Base-by-base conservation (phyloP, 2,113 vertebrate species). In the Mormyrus iriodes region DNA sequence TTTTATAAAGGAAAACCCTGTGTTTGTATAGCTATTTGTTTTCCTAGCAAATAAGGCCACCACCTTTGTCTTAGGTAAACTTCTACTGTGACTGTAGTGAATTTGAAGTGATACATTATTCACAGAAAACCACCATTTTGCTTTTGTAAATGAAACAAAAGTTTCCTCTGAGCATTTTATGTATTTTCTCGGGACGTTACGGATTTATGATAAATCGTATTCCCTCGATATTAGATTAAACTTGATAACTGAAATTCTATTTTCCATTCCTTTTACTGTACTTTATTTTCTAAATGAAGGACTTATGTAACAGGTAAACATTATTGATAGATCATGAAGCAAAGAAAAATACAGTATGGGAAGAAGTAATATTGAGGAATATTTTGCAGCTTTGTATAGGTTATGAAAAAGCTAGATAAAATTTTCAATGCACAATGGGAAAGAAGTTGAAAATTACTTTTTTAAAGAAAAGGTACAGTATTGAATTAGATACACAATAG, bases 111-210 rank as follows among this genome's bases (percentile, higher is more conserved):
- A 79, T 51, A 82, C 46, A 51, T 82, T 42, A 82, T 46, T 94
- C 90, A 92, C 92, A 91, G 93, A 92, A 95, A 95, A 94, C 94
- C 95, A 93, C 94, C 92, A 93, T 95, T 79, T 35, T 21, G 10
- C 88, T 95, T 95, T 93, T 95, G 76, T 90, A 91, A 82, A 94
- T 90, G 89, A 92, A 82, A 93, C 90, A 69, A 92, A 90, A 92
- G 92, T 92, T 94, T 92, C 92, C 95, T 97, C 96, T 96, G 96
- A 95, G 95, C 95, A 95, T 95, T 95, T 96, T 96, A 93, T 95
- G 95, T 97, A 96, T 95, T 94, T 95, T 96, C 93, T 96, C 92
- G 95, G 94, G 97, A 94, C 97, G 94, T 93, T 94, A 93, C 94
- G 87, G 91, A 92, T 94, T 94, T 92, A 93, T 94, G 94, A 94